Base-by-base conservation (phyloP, 1,140 invertebrate species). In the Globodera ellingtonae region DNA sequence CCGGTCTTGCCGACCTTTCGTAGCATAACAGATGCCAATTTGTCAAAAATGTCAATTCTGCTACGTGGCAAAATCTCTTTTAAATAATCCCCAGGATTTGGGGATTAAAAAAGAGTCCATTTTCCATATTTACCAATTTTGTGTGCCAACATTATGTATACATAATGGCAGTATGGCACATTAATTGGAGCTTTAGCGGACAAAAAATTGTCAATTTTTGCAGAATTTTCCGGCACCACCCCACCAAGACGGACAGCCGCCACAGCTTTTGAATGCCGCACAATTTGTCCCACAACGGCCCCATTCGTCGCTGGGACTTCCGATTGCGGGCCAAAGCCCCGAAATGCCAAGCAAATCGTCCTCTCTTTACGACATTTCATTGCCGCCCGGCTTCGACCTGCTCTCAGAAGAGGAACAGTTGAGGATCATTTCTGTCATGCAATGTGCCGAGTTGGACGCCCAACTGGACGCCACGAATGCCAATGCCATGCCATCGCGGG, bases 351-450 rank as follows among this genome's bases (percentile, higher is more conserved):
- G 6, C 13, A 35, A 72, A 65, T 13, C 50, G 9, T 7, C 50
- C 13, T 44, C 44, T 18, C 18, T 35, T 8, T 24, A 67, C 52
- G 52, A 21, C 67, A 67, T 74, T 48, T 15, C 71, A 48, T 15
- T 87, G 8, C 86, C 85, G 15, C 86, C 87, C n/a, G 87, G 87
- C n/a, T 74, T 89, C 50, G 87, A 88, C 82, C 79, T 82, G 21
- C 77, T 88, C 59, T 88, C 88, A n/a, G 82, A 88, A 69, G 87
- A 88, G 82, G 87, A 88, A 83, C 78, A 82, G 47, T 8, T 86
- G 18, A 83, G 84, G 69, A 89, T 88, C 35, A 86, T 88, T 82
- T 82, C 87, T 35, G 88, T 89, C 10, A 89, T 88, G 87, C 82
- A 85, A 52, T 85, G 85, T 79, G 87, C 86, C 35, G 83, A 89